Base-by-base conservation (phyloP, 2,888 invertebrate species). In the Pachycephus smyrnensis region DNA sequence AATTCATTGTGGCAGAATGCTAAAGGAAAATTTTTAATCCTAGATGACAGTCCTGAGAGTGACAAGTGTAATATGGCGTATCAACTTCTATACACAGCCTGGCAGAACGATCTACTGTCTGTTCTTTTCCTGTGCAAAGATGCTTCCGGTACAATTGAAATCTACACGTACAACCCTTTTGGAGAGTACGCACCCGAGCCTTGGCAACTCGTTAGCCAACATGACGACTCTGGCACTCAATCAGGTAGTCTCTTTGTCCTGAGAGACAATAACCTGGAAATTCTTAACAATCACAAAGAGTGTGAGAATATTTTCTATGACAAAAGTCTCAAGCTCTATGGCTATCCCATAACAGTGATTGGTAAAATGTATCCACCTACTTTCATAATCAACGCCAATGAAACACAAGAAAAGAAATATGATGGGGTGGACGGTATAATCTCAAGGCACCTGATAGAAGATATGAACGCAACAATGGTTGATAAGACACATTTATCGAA, bases 1-100 rank as follows among this genome's bases (percentile, higher is more conserved):
- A 71, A 71, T 71, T 71, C 71, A 15, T 71, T 71, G 31, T 71
- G 71, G 71, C 6, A 32, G n/a, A 71, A 71, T 71, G 12, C 31
- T 15, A 32, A 12, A 12, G 71, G 71, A 11, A 71, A 71, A 3
- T 71, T 30, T 71, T 11, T 71, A 9, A 31, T 71, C 31, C 31
- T 71, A 4, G 12, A 15, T 23, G 71, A 71, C 12, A 32, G 12
- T 32, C 15, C 12, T 4, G 32, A 31, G 3, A 32, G 12, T 6
- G 32, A 71, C 30, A 32, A 71, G 1, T 71, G 71, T 32, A 11
- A 32, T 32, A 31, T 0, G 31, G 31, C 31, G 31, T 31, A 32
- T 31, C 6, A 71, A 15, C 32, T 32, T 30, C 15, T 71, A 32
- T 6, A 9, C 71, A 2, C 15, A 31, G 71, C 71, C 15, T 71